phyloP scores from a whole-genome alignment of 2,113 vertebrate species.

The Corythornis madagascariensis region DNA sequence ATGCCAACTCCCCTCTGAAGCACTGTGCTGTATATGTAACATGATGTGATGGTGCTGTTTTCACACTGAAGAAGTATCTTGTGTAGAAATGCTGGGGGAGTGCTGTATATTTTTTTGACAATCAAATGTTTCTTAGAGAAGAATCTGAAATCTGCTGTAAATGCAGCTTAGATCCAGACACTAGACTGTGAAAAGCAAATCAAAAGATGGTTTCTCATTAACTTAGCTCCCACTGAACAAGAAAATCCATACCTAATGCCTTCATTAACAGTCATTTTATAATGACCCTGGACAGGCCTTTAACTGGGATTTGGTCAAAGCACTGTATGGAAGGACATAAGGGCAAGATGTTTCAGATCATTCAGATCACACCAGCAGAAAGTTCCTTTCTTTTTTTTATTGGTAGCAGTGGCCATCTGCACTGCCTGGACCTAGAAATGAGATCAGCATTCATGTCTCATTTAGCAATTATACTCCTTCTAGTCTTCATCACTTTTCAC shows the following conservation, averaged over 20 bases:
- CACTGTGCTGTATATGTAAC: not conserved
- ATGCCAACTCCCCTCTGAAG: not conserved
- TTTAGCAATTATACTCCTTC: not conserved
- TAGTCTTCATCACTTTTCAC: not conserved
- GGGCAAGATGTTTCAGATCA: not conserved
- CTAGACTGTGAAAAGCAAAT: not conserved
- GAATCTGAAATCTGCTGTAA: not conserved
- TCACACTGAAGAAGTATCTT: not conserved
- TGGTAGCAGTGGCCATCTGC: not conserved
- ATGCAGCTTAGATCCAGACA: not conserved
- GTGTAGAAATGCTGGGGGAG: not conserved
- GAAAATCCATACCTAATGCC: not conserved
- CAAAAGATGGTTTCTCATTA: not conserved
- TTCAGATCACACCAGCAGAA: not conserved
- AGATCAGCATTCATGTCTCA: not conserved
- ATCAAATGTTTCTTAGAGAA: not conserved
- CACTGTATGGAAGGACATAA: not conserved
- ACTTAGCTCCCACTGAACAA: not conserved
- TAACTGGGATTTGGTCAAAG: not conserved
- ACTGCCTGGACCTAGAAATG: not conserved
- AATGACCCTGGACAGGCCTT: not conserved
- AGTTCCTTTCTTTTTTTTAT: not conserved
- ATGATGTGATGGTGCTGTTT: not conserved
- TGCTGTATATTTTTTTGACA: not conserved
- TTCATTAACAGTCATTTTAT: not conserved